Conservation (phyloP, 2,888 invertebrate genomes). For the Adineta ricciae region DNA sequence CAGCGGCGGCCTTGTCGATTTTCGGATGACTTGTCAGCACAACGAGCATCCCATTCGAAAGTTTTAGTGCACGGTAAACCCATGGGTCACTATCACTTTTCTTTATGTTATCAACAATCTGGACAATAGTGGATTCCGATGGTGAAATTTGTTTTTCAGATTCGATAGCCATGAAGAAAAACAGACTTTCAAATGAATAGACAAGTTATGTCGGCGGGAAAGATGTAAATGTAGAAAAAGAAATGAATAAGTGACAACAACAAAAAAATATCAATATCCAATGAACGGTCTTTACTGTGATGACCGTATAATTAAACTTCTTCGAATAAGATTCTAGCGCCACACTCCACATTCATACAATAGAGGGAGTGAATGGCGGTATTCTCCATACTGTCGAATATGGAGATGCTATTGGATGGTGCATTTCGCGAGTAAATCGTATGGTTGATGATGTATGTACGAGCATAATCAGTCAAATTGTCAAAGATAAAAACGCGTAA, state of each 20-base stretch:
- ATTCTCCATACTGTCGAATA: too few species aligned
- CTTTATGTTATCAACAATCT: constrained; percentile 40
- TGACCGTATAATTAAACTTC: background rate
- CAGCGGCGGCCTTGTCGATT: constrained; percentile 78
- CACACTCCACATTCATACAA: background rate
- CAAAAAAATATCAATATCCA: background rate
- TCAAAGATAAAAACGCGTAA: too few species aligned
- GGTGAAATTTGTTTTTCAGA: background rate
- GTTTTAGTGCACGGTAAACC: constrained; percentile 71
- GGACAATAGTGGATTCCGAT: background rate
- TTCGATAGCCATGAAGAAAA: background rate
- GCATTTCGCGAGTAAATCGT: too few species aligned
- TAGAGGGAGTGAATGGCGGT: too few species aligned
- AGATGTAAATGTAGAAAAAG: background rate
- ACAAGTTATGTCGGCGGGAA: background rate
- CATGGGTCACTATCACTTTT: constrained; percentile 77
- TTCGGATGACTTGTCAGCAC: constrained; percentile 76
- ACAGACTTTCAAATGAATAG: background rate
- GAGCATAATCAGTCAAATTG: too few species aligned
- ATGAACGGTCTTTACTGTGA: background rate
- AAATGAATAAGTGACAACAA: background rate
- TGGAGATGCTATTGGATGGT: background rate
- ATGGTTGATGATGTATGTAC: too few species aligned
- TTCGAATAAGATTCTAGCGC: background rate
- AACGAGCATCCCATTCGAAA: constrained; percentile 76